These are phyloP conservation scores for Petrocephalus microphthalmus DNA, from an alignment of 2,113 vertebrate genomes.

Conservation along the genomic window DNA sequence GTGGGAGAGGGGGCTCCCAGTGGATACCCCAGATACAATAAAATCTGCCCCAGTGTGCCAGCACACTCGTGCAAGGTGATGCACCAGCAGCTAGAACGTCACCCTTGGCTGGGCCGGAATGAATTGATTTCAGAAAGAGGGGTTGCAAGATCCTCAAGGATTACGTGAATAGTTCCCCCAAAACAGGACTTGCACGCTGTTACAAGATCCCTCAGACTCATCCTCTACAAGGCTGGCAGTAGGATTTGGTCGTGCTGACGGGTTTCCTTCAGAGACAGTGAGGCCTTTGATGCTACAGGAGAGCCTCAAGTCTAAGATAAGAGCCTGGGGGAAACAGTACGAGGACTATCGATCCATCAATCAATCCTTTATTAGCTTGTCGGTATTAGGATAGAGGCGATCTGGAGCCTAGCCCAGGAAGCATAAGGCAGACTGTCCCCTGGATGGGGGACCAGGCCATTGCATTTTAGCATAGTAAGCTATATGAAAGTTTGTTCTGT, in stretches of 20 bases:
- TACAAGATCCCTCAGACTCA: background rate
- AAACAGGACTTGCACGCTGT: slow-evolving; percentile 16
- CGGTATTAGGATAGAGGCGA: background rate
- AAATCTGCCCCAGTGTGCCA: background rate
- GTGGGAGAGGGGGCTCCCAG: background rate
- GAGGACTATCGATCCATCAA: background rate
- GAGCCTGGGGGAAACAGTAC: background rate
- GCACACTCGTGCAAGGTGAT: background rate
- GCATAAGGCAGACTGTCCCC: background rate
- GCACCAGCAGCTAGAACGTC: background rate
- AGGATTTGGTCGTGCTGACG: background rate
- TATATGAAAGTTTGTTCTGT: background rate
- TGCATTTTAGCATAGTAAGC: background rate
- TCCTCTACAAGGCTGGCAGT: background rate
- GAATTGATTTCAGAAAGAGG: background rate
- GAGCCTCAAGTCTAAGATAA: background rate
- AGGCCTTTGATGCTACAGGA: background rate
- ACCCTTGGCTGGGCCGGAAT: background rate
- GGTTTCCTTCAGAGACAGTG: background rate
- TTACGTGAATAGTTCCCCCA: slow-evolving; percentile 26
- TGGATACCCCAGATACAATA: background rate
- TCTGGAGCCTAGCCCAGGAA: background rate
- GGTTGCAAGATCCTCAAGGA: background rate
- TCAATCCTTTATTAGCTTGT: background rate
- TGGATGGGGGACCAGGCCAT: background rate